Percentiles rank a stretch among this genome's conserved stretches.
These are phyloP conservation scores for Lytechinus variegatus DNA, from an alignment of 35 echinoderm and acorn worm genomes.

Conservation along the genomic window DNA sequence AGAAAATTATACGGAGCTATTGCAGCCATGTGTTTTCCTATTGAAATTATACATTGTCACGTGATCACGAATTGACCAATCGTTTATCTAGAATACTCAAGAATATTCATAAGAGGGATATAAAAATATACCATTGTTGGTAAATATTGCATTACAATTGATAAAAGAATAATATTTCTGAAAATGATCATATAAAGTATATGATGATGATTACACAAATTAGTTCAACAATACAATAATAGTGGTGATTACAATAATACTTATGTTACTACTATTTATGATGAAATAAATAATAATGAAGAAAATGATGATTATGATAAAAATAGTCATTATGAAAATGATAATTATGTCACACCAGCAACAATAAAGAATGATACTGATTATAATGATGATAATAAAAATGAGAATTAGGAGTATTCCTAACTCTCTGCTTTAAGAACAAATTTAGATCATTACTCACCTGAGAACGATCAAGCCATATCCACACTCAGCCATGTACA, in stretches of 20 bases:
- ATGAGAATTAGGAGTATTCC: neutral
- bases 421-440: neutral
- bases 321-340: neutral
- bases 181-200: no score
- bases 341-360: neutral
- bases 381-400: neutral
- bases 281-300: neutral
- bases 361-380: neutral
- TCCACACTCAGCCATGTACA: neutral
- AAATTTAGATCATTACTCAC: neutral
- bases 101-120: no score
- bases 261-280: no score
- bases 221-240: no score
- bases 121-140: neutral
- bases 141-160: neutral
- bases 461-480: neutral
- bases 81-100: no score
- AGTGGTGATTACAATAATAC: neutral
- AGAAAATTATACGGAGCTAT: no score
- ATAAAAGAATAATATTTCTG: neutral
- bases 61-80: no score
- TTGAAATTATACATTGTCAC: no score
- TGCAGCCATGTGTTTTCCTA: no score
- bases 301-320: neutral
- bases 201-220: no score